phyloP scores from a whole-genome alignment of 1,140 invertebrate species.

The Sinella curviseta region DNA sequence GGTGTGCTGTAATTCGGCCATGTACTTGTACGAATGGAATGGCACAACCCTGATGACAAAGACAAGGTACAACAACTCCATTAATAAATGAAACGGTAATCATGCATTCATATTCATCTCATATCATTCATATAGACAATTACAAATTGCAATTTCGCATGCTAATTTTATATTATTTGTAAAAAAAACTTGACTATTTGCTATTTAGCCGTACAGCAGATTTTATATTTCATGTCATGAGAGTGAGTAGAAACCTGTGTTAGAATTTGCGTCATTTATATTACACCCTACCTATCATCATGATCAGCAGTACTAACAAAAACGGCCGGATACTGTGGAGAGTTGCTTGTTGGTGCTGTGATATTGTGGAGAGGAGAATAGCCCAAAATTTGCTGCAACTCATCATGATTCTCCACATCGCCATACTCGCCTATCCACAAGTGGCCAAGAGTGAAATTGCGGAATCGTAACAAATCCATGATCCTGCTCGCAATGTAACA shows the following conservation, averaged over 20 bases:
- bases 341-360: slow-evolving; percentile 60
- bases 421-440: slow-evolving; percentile 94
- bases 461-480: slow-evolving; percentile 94
- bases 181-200: too few species aligned
- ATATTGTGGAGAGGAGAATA: slow-evolving; percentile 96
- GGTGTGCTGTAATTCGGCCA: slow-evolving; percentile 82
- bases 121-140: too few species aligned
- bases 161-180: background rate
- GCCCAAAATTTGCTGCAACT: slow-evolving; percentile 85
- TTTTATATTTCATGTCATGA: too few species aligned
- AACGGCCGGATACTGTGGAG: slow-evolving; percentile 81
- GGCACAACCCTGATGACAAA: slow-evolving; percentile 74
- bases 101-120: too few species aligned
- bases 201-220: too few species aligned
- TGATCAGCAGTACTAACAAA: slow-evolving; percentile 78
- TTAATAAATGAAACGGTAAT: too few species aligned
- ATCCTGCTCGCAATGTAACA: slow-evolving; percentile 66
- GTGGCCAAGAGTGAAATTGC: slow-evolving; percentile 97
- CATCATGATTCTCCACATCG: slow-evolving; percentile 80
- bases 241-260: too few species aligned
- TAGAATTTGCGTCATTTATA: too few species aligned
- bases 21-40: slow-evolving; percentile 91
- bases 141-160: background rate
- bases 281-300: slow-evolving; percentile 37
- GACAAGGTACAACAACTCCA: too few species aligned